Conservation (phyloP, 2,888 invertebrate species). For the Desoria tigrina region DNA sequence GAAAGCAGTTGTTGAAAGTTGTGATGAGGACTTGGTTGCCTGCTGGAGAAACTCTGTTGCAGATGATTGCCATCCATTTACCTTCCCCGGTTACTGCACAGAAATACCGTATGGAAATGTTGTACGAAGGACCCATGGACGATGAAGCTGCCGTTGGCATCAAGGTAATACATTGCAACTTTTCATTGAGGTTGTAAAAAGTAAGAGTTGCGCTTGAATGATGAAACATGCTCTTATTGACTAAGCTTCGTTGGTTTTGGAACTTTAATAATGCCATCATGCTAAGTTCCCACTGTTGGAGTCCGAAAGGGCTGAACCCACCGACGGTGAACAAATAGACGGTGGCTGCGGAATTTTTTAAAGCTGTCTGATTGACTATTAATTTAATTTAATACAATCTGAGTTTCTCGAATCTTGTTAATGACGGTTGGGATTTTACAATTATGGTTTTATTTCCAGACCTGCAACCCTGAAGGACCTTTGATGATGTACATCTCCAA, state of each 20-base stretch:
- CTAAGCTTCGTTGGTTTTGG: slow-evolving; percentile 37
- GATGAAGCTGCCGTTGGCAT: slow-evolving; percentile 91
- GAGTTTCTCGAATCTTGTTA: not conserved
- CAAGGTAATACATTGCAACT: slow-evolving; percentile 62
- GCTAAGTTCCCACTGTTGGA: slow-evolving; percentile 42
- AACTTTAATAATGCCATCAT: slow-evolving; percentile 24
- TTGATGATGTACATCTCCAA: slow-evolving; percentile 99
- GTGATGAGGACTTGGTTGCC: slow-evolving; percentile 99
- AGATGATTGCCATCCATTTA: slow-evolving; percentile 99
- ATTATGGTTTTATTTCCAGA: slow-evolving; percentile 61
- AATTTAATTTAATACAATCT: not conserved
- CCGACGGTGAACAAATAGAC: slow-evolving; percentile 31
- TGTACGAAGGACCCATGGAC: slow-evolving; percentile 97
- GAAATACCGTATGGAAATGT: slow-evolving; percentile 98
- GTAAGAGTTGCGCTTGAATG: slow-evolving; percentile 20
- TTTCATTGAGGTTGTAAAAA: not conserved
- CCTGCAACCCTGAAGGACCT: slow-evolving; percentile 93
- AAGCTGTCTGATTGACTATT: slow-evolving; percentile 41
- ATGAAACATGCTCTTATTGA: slow-evolving; percentile 45
- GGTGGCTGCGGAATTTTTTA: slow-evolving; percentile 39
- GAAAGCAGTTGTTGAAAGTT: slow-evolving; percentile 92
- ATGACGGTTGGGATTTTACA: too few relatives aligned
- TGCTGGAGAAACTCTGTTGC: slow-evolving; percentile 97
- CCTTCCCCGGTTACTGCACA: slow-evolving; percentile 99
- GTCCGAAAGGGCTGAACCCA: slow-evolving; percentile 53